These are phyloP conservation scores for Oreochromis grahami DNA, from an alignment of 2,797 vertebrate species.

Conservation along the genomic window DNA sequence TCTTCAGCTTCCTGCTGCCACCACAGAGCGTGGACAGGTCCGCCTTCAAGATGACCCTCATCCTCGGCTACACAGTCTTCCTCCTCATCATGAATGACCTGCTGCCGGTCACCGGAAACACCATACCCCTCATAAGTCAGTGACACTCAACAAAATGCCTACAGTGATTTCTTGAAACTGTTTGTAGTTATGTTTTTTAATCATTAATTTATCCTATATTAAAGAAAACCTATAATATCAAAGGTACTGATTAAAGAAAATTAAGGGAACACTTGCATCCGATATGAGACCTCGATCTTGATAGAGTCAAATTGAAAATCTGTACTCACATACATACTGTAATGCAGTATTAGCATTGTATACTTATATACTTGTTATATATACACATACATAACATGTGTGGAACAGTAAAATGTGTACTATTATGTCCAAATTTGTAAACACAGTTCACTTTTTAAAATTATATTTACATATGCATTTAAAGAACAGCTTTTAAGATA, in stretches of 20 bases:
- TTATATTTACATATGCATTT: neutral
- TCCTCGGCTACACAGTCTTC: constrained; percentile 80
- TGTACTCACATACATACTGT: neutral
- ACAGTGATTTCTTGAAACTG: neutral
- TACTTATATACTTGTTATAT: neutral
- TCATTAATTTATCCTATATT: neutral
- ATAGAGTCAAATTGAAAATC: neutral
- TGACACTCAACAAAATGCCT: neutral
- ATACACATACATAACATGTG: neutral
- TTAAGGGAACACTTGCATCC: neutral
- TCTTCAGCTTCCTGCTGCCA: constrained; percentile 81
- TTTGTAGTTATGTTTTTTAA: neutral
- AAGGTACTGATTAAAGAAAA: neutral
- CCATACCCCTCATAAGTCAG: constrained; percentile 76
- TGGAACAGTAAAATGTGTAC: neutral
- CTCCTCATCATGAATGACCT: constrained; percentile 79
- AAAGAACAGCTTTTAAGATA: neutral
- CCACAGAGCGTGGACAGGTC: constrained; percentile 67
- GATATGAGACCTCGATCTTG: neutral
- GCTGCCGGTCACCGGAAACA: constrained; percentile 70
- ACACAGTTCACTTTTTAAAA: neutral
- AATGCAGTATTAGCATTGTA: neutral
- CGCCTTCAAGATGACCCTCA: constrained; percentile 81
- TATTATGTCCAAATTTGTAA: neutral
- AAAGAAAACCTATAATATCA: neutral